Evolutionary conservation across 2,113 vertebrate species (phyloP).

Genomic region (Aplodontia rufa): DNA sequence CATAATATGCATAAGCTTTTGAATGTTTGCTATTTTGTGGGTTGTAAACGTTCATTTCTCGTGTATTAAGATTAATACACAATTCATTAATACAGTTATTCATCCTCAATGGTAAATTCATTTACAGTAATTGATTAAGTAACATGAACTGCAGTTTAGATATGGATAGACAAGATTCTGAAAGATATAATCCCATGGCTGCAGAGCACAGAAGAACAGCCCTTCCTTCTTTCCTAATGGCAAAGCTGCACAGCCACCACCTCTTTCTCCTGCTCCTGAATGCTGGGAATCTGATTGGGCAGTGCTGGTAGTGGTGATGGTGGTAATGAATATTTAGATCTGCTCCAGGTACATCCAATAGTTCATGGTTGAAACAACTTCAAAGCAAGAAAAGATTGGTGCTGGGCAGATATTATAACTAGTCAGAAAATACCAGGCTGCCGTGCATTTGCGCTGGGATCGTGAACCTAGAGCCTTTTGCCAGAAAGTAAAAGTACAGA

Average conservation of each 20-base stretch:
- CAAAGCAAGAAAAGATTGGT: background rate
- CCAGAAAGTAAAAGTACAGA: background rate
- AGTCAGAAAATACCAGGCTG: background rate
- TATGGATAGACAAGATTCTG: background rate
- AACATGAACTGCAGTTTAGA: background rate
- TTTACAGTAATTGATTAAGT: background rate
- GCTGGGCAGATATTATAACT: background rate
- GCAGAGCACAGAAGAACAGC: background rate
- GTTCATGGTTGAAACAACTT: constrained; percentile 55
- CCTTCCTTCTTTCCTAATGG: background rate
- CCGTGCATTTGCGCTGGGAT: background rate
- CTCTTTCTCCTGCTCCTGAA: too few relatives aligned
- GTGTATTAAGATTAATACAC: background rate
- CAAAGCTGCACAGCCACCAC: background rate
- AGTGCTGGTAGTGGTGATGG: background rate
- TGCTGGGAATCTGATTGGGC: background rate
- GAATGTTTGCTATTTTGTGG: background rate
- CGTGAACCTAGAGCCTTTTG: background rate
- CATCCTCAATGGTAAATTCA: background rate
- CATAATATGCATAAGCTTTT: background rate
- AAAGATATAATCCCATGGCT: background rate
- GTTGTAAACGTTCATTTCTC: background rate
- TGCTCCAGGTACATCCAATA: background rate
- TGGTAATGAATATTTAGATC: background rate
- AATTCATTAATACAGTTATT: too few relatives aligned